Percentiles rank a stretch among this genome's conserved stretches.
Conservation (phyloP, 2,113 vertebrate genomes). For the Sphyrna mokarran region DNA sequence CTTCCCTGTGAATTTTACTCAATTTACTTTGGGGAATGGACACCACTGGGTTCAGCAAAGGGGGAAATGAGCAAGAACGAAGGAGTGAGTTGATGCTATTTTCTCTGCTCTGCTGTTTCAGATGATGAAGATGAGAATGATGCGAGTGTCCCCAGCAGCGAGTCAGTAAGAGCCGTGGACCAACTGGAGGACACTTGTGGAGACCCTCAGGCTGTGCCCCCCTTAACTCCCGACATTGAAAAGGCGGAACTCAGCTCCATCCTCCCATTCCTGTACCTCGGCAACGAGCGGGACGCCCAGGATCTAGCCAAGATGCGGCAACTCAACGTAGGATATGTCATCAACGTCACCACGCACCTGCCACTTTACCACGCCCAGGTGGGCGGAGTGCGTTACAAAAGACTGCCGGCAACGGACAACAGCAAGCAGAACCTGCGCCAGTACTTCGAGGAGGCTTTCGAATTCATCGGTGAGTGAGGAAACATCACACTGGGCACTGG, state of each 20-base stretch:
- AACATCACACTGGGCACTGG: background rate
- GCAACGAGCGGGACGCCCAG: constrained; percentile 71
- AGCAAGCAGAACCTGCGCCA: constrained; percentile 77
- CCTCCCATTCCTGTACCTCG: constrained; percentile 72
- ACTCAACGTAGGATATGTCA: constrained; percentile 67
- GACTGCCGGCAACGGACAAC: constrained; percentile 72
- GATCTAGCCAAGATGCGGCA: constrained; percentile 64
- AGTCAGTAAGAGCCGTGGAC: background rate
- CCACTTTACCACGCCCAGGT: constrained; percentile 68
- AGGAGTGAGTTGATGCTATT: background rate
- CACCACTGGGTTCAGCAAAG: too few relatives aligned
- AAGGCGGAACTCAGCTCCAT: constrained; percentile 69
- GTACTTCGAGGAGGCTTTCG: constrained; percentile 77
- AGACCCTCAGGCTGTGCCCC: background rate
- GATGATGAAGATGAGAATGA: background rate
- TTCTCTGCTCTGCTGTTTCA: background rate
- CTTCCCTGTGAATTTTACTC: too few relatives aligned
- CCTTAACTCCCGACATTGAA: constrained; percentile 67
- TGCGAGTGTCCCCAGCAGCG: background rate
- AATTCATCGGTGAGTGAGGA: constrained; percentile 66
- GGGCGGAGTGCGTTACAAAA: constrained; percentile 66
- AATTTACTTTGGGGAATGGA: too few relatives aligned
- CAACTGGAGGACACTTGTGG: background rate
- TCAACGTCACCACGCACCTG: constrained; percentile 75
- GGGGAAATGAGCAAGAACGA: too few relatives aligned